phyloP scores from a whole-genome alignment of 2,888 invertebrate species.

The Archips crataeganus region DNA sequence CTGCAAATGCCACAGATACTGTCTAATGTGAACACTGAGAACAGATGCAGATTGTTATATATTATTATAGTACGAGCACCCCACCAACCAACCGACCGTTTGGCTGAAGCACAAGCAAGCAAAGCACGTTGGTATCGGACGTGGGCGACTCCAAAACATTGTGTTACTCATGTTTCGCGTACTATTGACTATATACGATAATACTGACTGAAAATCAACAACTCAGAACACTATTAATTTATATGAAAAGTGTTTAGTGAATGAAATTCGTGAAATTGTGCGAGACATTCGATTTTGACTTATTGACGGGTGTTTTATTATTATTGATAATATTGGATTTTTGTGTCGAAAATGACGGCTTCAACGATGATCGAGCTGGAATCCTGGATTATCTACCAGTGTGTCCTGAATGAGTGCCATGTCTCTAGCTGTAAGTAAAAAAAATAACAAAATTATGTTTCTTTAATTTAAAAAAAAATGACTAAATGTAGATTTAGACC shows the following conservation, averaged over 20 bases:
- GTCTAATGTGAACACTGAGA: too few relatives aligned
- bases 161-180: conserved; percentile 57
- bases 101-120: conserved; percentile 53
- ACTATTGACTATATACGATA: conserved; percentile 59
- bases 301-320: conserved; percentile 26
- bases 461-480: neutral
- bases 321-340: conserved; percentile 36
- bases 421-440: conserved; percentile 88
- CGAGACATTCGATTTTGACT: conserved; percentile 16
- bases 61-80: conserved; percentile 26
- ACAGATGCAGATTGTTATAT: neutral
- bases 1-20: conserved; percentile 5
- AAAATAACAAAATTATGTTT: neutral
- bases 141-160: conserved; percentile 72
- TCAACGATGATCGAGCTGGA: conserved; percentile 88
- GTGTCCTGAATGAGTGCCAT: conserved; percentile 88
- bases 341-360: conserved; percentile 76
- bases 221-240: conserved; percentile 44
- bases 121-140: conserved; percentile 50
- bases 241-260: conserved; percentile 18
- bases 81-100: conserved; percentile 17
- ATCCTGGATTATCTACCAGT: conserved; percentile 90
- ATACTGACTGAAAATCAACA: conserved; percentile 62
- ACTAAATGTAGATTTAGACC: neutral
- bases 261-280: conserved; percentile 17